phyloP scores from a whole-genome alignment of 2,113 vertebrate species.

The Oncorhynchus clarkii region DNA sequence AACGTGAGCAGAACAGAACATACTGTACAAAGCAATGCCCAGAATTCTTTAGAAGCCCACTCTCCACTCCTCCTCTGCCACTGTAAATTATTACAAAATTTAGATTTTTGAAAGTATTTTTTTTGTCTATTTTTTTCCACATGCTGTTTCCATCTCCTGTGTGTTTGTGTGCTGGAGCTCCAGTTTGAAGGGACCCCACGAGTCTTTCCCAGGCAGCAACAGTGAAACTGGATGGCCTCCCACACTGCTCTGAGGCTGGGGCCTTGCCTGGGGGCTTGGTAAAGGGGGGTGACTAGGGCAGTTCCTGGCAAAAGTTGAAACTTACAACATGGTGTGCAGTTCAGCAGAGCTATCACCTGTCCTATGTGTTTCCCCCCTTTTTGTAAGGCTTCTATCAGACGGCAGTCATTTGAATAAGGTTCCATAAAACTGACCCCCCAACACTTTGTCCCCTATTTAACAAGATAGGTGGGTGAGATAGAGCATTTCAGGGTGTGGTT shows the following conservation, averaged over 20 bases:
- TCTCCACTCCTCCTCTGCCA: too few species aligned
- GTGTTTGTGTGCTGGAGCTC: background rate
- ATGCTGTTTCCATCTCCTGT: conserved; percentile 31
- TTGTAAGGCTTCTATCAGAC: background rate
- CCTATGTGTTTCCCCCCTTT: background rate
- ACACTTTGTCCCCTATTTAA: background rate
- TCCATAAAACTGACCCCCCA: background rate
- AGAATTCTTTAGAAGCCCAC: background rate
- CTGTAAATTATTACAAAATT: background rate
- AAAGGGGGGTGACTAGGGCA: background rate
- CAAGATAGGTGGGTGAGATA: too few species aligned
- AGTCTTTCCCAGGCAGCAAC: background rate
- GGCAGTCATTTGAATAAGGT: background rate
- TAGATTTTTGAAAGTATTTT: background rate
- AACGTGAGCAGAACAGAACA: too few species aligned
- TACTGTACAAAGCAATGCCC: too few species aligned
- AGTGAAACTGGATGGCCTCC: background rate
- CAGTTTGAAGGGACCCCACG: background rate
- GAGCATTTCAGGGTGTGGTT: background rate
- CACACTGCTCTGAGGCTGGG: background rate
- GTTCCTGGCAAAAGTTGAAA: background rate
- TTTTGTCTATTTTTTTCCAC: background rate
- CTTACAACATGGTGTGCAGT: background rate
- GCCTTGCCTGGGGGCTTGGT: background rate
- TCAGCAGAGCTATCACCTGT: background rate